These are phyloP conservation scores for Augochlora pura DNA, from an alignment of 1,140 invertebrate genomes.

Conservation along the genomic window DNA sequence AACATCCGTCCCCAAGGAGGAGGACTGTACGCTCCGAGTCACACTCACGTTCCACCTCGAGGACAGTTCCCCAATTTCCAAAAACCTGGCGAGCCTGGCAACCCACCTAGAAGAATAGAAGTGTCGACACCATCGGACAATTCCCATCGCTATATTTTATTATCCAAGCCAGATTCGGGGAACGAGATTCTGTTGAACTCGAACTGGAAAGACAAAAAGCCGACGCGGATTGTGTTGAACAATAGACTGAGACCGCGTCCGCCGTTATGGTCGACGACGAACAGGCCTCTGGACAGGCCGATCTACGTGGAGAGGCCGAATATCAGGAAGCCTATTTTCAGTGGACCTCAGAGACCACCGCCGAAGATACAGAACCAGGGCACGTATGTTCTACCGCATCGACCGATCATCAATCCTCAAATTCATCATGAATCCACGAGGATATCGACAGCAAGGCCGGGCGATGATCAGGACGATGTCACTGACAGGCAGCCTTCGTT, in stretches of 20 bases:
- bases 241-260: constrained; percentile 69
- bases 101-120: constrained; percentile 75
- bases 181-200: constrained; percentile 61
- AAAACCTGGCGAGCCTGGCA: constrained; percentile 57
- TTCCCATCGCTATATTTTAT: constrained; percentile 63
- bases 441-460: not conserved
- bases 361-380: constrained; percentile 56
- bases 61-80: constrained; percentile 70
- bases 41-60: constrained; percentile 64
- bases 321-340: constrained; percentile 65
- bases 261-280: constrained; percentile 64
- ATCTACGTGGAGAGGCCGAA: constrained; percentile 66
- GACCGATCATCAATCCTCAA: constrained; percentile 28
- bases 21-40: constrained; percentile 46
- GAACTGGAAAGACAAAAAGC: constrained; percentile 76
- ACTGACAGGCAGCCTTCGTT: constrained; percentile 31
- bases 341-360: constrained; percentile 57
- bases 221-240: constrained; percentile 56
- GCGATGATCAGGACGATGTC: not conserved
- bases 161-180: constrained; percentile 65
- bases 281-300: constrained; percentile 63
- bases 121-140: constrained; percentile 63
- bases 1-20: constrained; percentile 65
- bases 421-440: constrained; percentile 55
- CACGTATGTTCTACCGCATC: constrained; percentile 45